phyloP scores from a whole-genome alignment of 2,113 vertebrate species.

The Actenoides hombroni region DNA sequence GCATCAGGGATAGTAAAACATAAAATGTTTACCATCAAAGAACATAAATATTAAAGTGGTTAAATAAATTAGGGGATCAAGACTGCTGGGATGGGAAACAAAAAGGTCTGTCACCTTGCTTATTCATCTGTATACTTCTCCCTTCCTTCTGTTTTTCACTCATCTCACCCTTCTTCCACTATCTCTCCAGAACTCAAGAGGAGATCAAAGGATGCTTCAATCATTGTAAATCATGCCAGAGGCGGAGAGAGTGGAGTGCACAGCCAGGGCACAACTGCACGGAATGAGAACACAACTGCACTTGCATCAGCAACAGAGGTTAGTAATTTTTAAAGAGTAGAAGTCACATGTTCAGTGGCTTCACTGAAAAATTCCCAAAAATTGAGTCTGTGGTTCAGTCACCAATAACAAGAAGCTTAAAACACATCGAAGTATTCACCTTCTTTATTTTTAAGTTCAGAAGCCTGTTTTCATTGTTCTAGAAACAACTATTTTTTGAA shows the following conservation, averaged over 20 bases:
- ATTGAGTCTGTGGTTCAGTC: not conserved
- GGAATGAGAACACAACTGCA: not conserved
- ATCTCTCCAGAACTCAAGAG: slow-evolving; percentile 58
- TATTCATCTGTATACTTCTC: slow-evolving; percentile 48
- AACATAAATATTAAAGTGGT: not conserved
- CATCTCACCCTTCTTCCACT: slow-evolving; percentile 42
- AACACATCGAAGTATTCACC: not conserved
- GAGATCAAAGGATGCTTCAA: slow-evolving; percentile 63
- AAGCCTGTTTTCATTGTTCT: not conserved
- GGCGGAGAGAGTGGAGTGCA: slow-evolving; percentile 28
- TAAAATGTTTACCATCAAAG: not conserved
- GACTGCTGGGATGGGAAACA: not conserved
- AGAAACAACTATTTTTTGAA: slow-evolving; percentile 14
- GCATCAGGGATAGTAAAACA: not conserved
- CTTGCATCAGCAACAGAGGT: not conserved
- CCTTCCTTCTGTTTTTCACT: slow-evolving; percentile 45
- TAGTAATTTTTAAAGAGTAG: not conserved
- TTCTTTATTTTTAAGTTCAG: not conserved
- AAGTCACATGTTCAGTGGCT: not conserved
- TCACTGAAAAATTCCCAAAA: not conserved
- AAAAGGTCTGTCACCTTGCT: slow-evolving; percentile 16
- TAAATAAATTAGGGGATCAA: not conserved
- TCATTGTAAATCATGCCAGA: slow-evolving; percentile 50
- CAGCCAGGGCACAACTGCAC: not conserved
- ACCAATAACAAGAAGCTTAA: not conserved